Percentiles rank a stretch among this genome's conserved stretches.
These are phyloP conservation scores for Cottoperca gobio DNA, from an alignment of 2,797 vertebrate species.

Conservation along the genomic window DNA sequence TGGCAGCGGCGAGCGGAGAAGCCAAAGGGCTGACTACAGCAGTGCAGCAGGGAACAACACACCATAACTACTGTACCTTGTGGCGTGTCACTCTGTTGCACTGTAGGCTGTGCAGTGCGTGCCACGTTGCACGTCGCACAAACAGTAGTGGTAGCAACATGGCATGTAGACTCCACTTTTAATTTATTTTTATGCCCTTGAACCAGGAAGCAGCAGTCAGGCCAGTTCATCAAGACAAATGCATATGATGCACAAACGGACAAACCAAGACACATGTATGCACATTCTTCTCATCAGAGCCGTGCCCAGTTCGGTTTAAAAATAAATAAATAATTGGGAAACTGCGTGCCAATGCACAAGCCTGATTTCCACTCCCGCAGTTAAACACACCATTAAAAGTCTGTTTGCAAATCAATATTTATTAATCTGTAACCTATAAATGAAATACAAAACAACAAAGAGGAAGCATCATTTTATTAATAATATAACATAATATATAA, in stretches of 20 bases:
- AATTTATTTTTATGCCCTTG: neutral
- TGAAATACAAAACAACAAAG: neutral
- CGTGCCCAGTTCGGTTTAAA: neutral
- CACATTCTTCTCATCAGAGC: neutral
- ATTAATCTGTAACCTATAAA: neutral
- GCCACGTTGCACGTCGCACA: conserved; percentile 61
- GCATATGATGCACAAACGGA: no score
- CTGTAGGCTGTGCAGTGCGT: conserved; percentile 21
- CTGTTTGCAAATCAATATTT: neutral
- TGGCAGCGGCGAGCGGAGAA: conserved; percentile 53
- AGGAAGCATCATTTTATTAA: neutral
- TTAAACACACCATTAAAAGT: neutral
- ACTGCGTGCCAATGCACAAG: neutral
- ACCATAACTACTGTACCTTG: conserved; percentile 56
- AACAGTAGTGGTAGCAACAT: neutral
- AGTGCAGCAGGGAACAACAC: conserved; percentile 49
- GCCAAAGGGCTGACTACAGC: conserved; percentile 77
- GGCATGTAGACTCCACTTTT: neutral
- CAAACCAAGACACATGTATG: neutral
- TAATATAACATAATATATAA: no score
- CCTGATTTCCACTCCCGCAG: neutral
- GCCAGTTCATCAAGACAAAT: neutral
- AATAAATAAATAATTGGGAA: neutral
- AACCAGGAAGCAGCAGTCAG: neutral
- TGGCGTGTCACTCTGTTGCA: conserved; percentile 38